Evolutionary conservation across 2,113 vertebrate species (phyloP).

Genomic region (Sprattus sprattus): DNA sequence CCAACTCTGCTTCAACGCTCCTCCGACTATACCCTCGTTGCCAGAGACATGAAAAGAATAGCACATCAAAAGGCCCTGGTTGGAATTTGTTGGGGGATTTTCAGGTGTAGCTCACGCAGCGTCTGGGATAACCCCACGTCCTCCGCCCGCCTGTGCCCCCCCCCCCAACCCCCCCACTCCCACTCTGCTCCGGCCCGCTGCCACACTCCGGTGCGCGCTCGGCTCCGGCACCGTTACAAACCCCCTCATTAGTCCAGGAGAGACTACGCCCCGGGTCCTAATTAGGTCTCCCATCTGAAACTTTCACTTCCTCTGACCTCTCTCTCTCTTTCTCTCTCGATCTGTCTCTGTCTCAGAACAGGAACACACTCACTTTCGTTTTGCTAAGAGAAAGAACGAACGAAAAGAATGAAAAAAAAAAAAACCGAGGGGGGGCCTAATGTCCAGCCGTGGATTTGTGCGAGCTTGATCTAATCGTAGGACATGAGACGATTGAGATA

Average conservation of each 20-base stretch:
- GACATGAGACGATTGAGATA: background rate
- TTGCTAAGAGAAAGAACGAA: background rate
- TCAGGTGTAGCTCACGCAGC: constrained; percentile 66
- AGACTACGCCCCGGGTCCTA: constrained; percentile 62
- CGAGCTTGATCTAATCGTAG: background rate
- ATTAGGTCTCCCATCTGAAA: constrained; percentile 73
- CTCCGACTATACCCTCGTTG: constrained; percentile 37
- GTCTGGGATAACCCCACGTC: background rate
- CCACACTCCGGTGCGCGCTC: constrained; percentile 1
- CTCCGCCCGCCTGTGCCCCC: constrained; percentile 44
- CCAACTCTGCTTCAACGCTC: constrained; percentile 53
- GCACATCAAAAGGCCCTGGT: constrained; percentile 75
- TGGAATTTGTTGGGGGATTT: constrained; percentile 71
- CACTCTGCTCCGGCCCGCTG: background rate
- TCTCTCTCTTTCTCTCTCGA: background rate
- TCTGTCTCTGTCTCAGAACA: constrained; percentile 25
- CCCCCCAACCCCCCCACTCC: background rate
- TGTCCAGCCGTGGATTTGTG: background rate
- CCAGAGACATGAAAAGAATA: constrained; percentile 74
- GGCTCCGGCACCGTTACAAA: constrained; percentile 60
- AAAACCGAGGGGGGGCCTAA: background rate
- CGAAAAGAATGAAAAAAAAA: background rate
- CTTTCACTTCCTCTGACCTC: constrained; percentile 48
- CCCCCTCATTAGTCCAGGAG: constrained; percentile 72
- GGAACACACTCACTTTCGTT: background rate